Conservation (phyloP, 2,113 vertebrate species). For the Strigops habroptila region DNA sequence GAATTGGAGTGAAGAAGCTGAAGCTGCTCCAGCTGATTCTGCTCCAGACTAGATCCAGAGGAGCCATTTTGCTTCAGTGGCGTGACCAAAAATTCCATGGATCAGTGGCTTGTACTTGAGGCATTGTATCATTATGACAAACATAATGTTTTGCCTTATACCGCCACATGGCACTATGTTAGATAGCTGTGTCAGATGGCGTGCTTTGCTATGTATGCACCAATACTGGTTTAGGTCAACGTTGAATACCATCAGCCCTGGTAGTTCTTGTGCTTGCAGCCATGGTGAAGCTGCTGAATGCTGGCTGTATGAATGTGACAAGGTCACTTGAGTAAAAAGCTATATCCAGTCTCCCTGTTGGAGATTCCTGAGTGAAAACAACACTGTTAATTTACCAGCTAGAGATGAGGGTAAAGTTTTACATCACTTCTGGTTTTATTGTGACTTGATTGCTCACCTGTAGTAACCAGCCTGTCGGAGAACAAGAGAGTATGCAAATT, state of each 20-base stretch:
- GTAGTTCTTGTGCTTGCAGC: background rate
- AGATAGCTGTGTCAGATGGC: background rate
- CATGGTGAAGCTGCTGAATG: background rate
- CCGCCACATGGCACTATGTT: background rate
- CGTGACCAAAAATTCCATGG: background rate
- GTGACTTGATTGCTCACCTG: background rate
- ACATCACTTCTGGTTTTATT: conserved; percentile 17
- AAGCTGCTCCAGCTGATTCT: background rate
- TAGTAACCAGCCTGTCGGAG: conserved; percentile 23
- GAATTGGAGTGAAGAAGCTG: background rate
- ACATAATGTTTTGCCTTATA: background rate
- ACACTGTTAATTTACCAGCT: background rate
- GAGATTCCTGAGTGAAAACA: background rate
- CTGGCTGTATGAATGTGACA: background rate
- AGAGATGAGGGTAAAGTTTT: conserved; percentile 8
- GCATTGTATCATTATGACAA: background rate
- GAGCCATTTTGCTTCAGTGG: background rate
- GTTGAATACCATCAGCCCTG: background rate
- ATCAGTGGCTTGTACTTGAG: background rate
- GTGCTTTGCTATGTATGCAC: background rate
- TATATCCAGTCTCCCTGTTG: background rate
- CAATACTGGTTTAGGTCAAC: background rate
- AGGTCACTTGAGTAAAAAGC: background rate
- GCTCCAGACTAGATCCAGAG: background rate
- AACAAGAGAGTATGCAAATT: conserved; percentile 3